phyloP scores from a whole-genome alignment of 2,888 invertebrate genomes.

The Apodemia zela region DNA sequence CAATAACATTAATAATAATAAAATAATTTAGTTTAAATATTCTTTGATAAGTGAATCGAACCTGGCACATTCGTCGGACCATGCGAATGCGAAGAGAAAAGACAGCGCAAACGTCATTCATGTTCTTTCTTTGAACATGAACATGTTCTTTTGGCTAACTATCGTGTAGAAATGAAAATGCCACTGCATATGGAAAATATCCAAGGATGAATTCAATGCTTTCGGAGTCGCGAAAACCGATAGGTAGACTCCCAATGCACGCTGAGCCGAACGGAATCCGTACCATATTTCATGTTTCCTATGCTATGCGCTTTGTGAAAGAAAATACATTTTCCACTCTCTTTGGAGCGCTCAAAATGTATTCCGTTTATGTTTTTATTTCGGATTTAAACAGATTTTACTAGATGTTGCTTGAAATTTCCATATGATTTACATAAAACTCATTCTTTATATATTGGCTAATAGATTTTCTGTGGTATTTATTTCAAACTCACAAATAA shows the following conservation, averaged over 20 bases:
- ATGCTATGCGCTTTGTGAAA: constrained; percentile 76
- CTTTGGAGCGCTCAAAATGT: constrained; percentile 60
- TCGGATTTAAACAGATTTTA: constrained; percentile 16
- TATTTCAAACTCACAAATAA: background rate
- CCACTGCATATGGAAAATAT: constrained; percentile 17
- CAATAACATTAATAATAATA: too few species aligned
- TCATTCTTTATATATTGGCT: background rate
- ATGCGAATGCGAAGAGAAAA: too few species aligned
- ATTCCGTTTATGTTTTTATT: constrained; percentile 44
- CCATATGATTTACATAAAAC: background rate
- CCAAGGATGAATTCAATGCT: constrained; percentile 59
- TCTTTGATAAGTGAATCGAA: too few species aligned
- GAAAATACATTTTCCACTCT: constrained; percentile 78
- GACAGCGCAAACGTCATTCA: background rate
- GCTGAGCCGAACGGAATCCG: constrained; percentile 71
- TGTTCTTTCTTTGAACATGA: too few species aligned
- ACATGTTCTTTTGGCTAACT: background rate
- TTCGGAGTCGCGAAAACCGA: constrained; percentile 67
- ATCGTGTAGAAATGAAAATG: constrained; percentile 15
- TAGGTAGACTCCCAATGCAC: constrained; percentile 64
- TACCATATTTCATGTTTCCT: constrained; percentile 74
- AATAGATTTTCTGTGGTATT: background rate
- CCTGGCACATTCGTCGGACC: too few species aligned
- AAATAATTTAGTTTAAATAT: too few species aligned
- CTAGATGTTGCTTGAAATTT: constrained; percentile 12